Evolutionary conservation across 2,113 vertebrate species (phyloP), one percentile per base, ranked within the genome.

Genomic region (Delphinapterus leucas): DNA sequence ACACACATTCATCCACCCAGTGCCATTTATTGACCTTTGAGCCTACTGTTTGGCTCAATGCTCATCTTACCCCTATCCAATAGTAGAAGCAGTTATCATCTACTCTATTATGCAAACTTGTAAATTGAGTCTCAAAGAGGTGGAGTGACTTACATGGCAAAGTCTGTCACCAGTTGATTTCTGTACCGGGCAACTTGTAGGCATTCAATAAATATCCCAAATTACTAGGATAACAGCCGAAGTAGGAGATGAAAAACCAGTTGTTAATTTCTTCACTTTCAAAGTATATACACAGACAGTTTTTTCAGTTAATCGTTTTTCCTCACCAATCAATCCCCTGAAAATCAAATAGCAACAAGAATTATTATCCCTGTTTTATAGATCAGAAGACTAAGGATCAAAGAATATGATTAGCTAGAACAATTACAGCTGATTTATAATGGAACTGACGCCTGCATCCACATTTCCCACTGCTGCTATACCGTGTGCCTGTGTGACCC

Each of bases 401-500:
- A 68, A 90, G 23, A 4, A 12, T 13, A 25, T 23, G 8, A 77
- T 18, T 55, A 1, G 0, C 31, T 47, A 5, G 2, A 97, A 74
- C 10, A 13, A 23, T 53, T 74, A 11, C 4, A 26, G 73, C 33
- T 26, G 31, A 77, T 14, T 38, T 89, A 13, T 93, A 67, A 28
- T 17, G 5, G 20, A 58, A 9, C 26, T 2, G 65, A 9, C 13
- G 6, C 13, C 5, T 44, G 6, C 6, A 0, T 7, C 36, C 53
- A 3, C 33, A 15, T 44, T 53, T 25, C 47, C 55, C 67, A 2
- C 10, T 6, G 5, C 41, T 10, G 17, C 14, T 4, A 0, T 26
- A 5, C 14, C 36, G 2, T 6, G 3, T 11, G 33, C 26, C 61
- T 12, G 0, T 0, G 1, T 31, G 44, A 28, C 3, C 44, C 49